Percentiles rank a stretch among this genome's conserved stretches.
Evolutionary conservation across 2,797 vertebrate species (phyloP).

Genomic region (Monodelphis domestica): DNA sequence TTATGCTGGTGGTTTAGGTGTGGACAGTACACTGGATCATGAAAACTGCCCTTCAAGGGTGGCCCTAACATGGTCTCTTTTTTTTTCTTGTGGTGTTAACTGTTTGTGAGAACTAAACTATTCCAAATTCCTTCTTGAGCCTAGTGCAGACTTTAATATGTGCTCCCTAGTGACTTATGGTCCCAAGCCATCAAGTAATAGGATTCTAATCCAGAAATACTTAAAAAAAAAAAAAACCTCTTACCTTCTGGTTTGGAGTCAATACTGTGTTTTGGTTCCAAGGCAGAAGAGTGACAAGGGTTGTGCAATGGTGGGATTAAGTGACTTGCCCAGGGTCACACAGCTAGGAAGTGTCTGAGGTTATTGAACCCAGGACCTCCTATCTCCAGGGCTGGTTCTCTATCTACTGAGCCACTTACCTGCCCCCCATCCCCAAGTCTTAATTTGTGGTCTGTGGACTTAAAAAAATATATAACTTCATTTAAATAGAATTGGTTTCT

Average conservation of each 20-base stretch:
- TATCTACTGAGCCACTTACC: too few species aligned
- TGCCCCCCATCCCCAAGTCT: too few species aligned
- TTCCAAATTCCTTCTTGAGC: background rate
- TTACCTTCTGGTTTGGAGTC: too few species aligned
- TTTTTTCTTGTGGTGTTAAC: constrained; percentile 7
- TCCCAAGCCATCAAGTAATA: background rate
- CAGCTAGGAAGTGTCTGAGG: too few species aligned
- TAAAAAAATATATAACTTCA: background rate
- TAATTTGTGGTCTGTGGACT: background rate
- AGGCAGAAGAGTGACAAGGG: too few species aligned
- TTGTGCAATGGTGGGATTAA: too few species aligned
- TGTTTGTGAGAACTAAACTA: background rate
- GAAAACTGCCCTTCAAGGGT: background rate
- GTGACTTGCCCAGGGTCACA: too few species aligned
- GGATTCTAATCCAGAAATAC: too few species aligned
- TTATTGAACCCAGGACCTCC: too few species aligned
- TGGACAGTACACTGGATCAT: background rate
- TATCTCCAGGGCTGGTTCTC: too few species aligned
- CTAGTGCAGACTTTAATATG: background rate
- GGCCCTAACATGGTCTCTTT: background rate
- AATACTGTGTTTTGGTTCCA: too few species aligned
- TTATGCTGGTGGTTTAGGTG: background rate
- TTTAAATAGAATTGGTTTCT: background rate
- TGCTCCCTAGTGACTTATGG: background rate
- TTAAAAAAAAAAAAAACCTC: too few species aligned